phyloP scores from a whole-genome alignment of 1,140 invertebrate genomes.

The Epicauta chinensis region DNA sequence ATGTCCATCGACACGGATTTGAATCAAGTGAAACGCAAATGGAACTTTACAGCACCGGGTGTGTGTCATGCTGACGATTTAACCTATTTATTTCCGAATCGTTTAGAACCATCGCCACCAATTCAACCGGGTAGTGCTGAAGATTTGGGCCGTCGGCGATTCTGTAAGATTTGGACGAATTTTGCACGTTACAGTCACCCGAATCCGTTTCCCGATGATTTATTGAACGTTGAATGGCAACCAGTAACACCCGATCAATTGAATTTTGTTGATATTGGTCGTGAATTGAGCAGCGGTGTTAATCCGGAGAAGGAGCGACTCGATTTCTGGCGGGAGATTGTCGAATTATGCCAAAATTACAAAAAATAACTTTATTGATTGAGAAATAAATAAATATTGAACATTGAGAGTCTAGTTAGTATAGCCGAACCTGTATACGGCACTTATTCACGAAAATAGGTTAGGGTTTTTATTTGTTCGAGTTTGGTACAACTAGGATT shows the following conservation, averaged over 20 bases:
- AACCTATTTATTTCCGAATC: conserved; percentile 51
- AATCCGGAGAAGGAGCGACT: conserved; percentile 45
- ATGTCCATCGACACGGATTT: too few species aligned
- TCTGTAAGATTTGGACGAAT: conserved; percentile 50
- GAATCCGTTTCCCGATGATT: conserved; percentile 34
- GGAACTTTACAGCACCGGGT: conserved; percentile 31
- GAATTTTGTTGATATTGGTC: conserved; percentile 46
- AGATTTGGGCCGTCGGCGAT: conserved; percentile 40
- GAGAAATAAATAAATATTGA: too few species aligned
- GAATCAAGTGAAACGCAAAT: too few species aligned
- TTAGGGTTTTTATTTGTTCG: too few species aligned
- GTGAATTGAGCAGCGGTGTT: conserved; percentile 41
- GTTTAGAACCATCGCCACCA: conserved; percentile 39
- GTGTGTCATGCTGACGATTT: conserved; percentile 56
- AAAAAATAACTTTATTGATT: too few species aligned
- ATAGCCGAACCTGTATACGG: too few species aligned
- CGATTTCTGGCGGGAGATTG: conserved; percentile 48
- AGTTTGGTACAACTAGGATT: too few species aligned
- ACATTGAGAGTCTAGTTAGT: too few species aligned
- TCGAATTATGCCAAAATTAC: too few species aligned
- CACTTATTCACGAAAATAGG: too few species aligned
- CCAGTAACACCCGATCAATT: conserved; percentile 44
- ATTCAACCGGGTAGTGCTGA: conserved; percentile 36
- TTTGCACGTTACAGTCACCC: conserved; percentile 50
- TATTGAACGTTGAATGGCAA: conserved; percentile 42